These are phyloP conservation scores for Tenthredo livida DNA, from an alignment of 2,888 invertebrate species.

Conservation along the genomic window DNA sequence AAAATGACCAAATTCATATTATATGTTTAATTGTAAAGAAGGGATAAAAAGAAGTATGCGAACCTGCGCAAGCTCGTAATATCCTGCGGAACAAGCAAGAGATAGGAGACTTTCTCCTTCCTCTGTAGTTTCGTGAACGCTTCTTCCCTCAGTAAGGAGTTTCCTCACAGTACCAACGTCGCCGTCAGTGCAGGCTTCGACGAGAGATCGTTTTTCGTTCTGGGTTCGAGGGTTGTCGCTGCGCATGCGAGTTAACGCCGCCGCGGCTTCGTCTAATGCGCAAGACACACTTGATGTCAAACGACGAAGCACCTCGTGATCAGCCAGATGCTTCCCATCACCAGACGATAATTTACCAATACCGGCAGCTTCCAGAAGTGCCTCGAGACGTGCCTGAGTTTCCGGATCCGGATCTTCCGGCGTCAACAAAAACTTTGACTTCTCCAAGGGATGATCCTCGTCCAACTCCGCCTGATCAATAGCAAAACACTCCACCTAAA, in stretches of 20 bases:
- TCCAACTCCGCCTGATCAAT: constrained; percentile 85
- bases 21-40: background rate
- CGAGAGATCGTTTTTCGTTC: constrained; percentile 86
- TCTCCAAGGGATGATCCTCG: constrained; percentile 82
- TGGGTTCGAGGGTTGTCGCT: constrained; percentile 90
- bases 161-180: constrained; percentile 96
- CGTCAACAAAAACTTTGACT: constrained; percentile 83
- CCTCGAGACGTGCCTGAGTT: constrained; percentile 94
- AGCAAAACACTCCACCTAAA: constrained; percentile 86
- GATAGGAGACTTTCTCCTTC: constrained; percentile 98
- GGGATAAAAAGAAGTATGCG: constrained; percentile 57
- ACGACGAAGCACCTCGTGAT: constrained; percentile 92
- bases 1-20: background rate
- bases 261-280: constrained; percentile 98
- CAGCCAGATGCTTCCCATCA: constrained; percentile 91
- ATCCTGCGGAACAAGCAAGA: constrained; percentile 97
- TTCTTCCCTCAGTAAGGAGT: constrained; percentile 94
- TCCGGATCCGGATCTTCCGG: constrained; percentile 87
- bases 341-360: constrained; percentile 90
- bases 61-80: constrained; percentile 98
- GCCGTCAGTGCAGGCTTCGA: constrained; percentile 96
- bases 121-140: constrained; percentile 97
- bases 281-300: constrained; percentile 94
- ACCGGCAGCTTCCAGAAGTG: constrained; percentile 95
- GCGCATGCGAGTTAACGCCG: constrained; percentile 97